Percentiles rank a stretch among this genome's conserved stretches.
Evolutionary conservation across 2,888 invertebrate species (phyloP).

Genomic region (Dryomyza anilis): DNA sequence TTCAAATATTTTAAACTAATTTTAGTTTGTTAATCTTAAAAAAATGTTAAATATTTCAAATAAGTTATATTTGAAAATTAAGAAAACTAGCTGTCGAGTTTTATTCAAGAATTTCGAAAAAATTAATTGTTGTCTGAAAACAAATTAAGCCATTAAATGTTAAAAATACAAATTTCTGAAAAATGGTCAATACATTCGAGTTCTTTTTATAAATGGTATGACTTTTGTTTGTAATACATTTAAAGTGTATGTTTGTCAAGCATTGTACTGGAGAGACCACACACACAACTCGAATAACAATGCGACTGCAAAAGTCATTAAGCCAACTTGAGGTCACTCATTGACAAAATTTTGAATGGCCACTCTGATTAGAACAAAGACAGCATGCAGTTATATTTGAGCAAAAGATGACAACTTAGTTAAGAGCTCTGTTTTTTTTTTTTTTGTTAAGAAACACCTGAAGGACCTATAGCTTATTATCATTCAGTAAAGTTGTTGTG

Average conservation of each 20-base stretch:
- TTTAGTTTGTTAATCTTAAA: too few species aligned
- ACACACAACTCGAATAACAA: neutral
- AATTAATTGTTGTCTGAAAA: too few species aligned
- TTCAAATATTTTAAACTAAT: too few species aligned
- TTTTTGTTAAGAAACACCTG: too few species aligned
- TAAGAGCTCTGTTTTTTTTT: neutral
- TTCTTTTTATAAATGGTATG: neutral
- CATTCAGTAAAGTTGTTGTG: too few species aligned
- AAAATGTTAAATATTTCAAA: too few species aligned
- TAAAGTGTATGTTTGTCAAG: neutral
- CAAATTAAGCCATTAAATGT: too few species aligned
- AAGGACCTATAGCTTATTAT: too few species aligned
- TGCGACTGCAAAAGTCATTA: conserved; percentile 1
- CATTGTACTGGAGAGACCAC: conserved; percentile 3
- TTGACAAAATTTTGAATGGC: neutral
- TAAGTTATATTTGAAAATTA: too few species aligned
- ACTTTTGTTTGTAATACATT: neutral
- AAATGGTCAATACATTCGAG: neutral
- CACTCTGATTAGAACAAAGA: neutral
- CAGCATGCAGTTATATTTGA: neutral
- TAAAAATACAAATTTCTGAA: neutral
- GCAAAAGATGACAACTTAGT: neutral
- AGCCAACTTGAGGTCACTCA: conserved; percentile 1
- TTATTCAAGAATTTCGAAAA: too few species aligned
- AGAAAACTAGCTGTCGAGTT: too few species aligned